A percentile compares a stretch with the other conserved stretches of the same genome.
phyloP scores from a whole-genome alignment of 1,140 invertebrate genomes.

The Polyergus mexicanus region DNA sequence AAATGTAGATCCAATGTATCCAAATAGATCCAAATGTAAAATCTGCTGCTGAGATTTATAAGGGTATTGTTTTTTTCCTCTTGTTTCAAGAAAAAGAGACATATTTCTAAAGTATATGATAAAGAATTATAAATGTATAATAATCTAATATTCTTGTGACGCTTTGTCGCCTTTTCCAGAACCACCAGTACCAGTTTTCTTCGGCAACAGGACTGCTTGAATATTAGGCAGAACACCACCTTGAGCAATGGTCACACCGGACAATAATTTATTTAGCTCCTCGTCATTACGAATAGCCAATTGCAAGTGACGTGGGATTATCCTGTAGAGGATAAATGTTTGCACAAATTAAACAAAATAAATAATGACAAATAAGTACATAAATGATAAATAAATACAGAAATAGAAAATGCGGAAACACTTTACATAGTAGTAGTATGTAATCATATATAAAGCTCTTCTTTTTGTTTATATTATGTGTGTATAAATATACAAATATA shows the following conservation, averaged over 20 bases:
- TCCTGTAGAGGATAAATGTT: conserved; percentile 81
- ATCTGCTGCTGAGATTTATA: not conserved
- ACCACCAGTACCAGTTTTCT: conserved; percentile 88
- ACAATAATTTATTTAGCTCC: conserved; percentile 92
- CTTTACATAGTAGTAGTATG: not conserved
- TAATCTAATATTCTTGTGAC: conserved; percentile 80
- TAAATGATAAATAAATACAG: not conserved
- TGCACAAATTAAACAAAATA: not conserved
- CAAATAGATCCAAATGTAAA: not conserved
- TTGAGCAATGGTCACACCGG: conserved; percentile 92
- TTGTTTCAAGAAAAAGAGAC: conserved; percentile 53
- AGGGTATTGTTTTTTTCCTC: not conserved
- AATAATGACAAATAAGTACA: not conserved
- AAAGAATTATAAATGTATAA: conserved; percentile 68
- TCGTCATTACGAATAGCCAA: conserved; percentile 93
- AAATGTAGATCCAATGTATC: too few species aligned
- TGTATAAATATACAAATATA: not conserved
- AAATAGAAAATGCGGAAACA: not conserved
- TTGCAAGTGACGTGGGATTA: conserved; percentile 92
- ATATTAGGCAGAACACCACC: conserved; percentile 94
- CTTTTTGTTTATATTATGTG: not conserved
- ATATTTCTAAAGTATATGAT: conserved; percentile 67
- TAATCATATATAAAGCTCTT: too few species aligned
- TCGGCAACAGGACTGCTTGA: conserved; percentile 90
- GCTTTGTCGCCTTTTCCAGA: conserved; percentile 77